Evolutionary conservation across 2,113 vertebrate genomes (phyloP), one percentile per base, ranked within the genome.

Genomic region (Sinocyclocheilus anophthalmus): DNA sequence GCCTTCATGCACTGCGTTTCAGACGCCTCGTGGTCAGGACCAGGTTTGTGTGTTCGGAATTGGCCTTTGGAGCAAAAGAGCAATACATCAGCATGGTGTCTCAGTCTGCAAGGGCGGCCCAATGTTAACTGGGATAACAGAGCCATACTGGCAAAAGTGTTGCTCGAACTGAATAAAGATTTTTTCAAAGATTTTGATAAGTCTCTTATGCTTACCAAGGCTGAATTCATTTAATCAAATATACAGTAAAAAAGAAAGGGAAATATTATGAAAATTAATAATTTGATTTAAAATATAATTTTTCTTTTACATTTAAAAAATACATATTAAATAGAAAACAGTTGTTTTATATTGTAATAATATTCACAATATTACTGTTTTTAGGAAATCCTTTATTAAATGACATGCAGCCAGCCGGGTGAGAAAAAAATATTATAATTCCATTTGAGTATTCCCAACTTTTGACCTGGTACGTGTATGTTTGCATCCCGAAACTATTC

Each of bases 1-100:
- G 97, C 97, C 90, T 97, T 96, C 95, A 97, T 97, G 88, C 97
- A 99, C 94, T 99, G 97, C 86, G 95, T 96, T 99, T 99, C 91
- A 99, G 92, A 81, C 97, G 95, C 92, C 92, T 99, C 97, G 12
- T 99, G 99, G 91, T 99, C 97, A 18, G 97, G 97, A 86, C 96
- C 96, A 87, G 96, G 94, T 94, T 97, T 98, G n/a, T n/a, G n/a
- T n/a, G n/a, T n/a, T n/a, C n/a, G 92, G 97, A 97, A 94, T 96
- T 88, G 97, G 96, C 91, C 97, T 99, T 91, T 50, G 84, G 11
- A 81, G 73, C 92, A 85, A 90, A 55, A 81, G 65, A 91, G 87
- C 50, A 85, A 89, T 83, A 50, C 84, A 72, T 92, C 65, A 90
- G 85, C 69, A 50, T 73, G 26, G 84, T 82, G 81, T 76, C 84